phyloP scores from a whole-genome alignment of 2,888 invertebrate genomes.

The Heliothis peltigera region DNA sequence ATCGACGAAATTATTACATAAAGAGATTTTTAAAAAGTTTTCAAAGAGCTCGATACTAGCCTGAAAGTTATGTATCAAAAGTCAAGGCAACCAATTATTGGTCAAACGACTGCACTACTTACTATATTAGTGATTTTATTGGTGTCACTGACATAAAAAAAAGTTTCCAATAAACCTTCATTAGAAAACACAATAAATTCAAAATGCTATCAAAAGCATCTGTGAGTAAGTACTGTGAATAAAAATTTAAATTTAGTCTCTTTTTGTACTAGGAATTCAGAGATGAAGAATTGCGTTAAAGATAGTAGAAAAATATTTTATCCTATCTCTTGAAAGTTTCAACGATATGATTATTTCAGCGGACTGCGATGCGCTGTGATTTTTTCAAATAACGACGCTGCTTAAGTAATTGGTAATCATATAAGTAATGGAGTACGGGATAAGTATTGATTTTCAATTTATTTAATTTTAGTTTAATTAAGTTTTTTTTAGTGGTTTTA shows the following conservation, averaged over 20 bases:
- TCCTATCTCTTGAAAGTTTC: conserved; percentile 5
- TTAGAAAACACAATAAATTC: conserved; percentile 10
- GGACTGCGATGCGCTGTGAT: not conserved
- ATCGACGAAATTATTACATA: too few relatives aligned
- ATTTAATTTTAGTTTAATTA: not conserved
- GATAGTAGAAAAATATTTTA: conserved; percentile 21
- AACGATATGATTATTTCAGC: conserved; percentile 14
- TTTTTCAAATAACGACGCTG: not conserved
- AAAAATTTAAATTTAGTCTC: conserved; percentile 38
- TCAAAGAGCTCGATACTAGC: too few relatives aligned
- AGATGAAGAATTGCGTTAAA: conserved; percentile 17
- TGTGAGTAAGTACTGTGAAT: conserved; percentile 28
- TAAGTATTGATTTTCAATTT: not conserved
- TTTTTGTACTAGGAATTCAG: conserved; percentile 29
- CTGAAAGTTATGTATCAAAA: too few relatives aligned
- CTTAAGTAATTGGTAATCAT: not conserved
- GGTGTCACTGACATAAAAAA: not conserved
- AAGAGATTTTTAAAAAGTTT: too few relatives aligned
- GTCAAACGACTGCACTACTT: too few relatives aligned
- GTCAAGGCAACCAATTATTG: too few relatives aligned
- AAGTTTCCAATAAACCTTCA: conserved; percentile 23
- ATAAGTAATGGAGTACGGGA: not conserved
- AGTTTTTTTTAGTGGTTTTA: too few relatives aligned
- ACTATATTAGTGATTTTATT: too few relatives aligned
- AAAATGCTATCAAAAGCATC: conserved; percentile 37